These are phyloP conservation scores for Thecophora atra DNA, from an alignment of 2,888 invertebrate genomes.

Conservation along the genomic window DNA sequence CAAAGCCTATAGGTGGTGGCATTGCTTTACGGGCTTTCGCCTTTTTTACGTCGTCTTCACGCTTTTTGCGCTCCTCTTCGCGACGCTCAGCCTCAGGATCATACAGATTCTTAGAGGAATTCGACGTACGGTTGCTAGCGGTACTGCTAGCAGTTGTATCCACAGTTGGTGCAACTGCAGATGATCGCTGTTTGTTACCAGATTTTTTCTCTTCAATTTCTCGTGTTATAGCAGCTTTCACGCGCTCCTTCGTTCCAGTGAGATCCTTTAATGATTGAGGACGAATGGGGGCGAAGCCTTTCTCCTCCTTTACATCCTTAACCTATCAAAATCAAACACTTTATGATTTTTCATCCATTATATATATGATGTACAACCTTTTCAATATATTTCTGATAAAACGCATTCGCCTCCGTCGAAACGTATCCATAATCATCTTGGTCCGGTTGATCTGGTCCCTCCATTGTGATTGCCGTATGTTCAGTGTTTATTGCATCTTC, in stretches of 20 bases:
- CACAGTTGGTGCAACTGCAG: conserved; percentile 18
- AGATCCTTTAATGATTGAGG: conserved; percentile 60
- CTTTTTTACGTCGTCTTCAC: conserved; percentile 64
- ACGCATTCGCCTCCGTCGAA: conserved; percentile 82
- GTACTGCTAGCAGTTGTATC: conserved; percentile 38
- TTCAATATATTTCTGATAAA: conserved; percentile 86
- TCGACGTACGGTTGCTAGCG: conserved; percentile 45
- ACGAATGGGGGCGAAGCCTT: conserved; percentile 72
- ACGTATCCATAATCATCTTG: conserved; percentile 93
- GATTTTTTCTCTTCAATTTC: conserved; percentile 78
- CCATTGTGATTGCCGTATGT: conserved; percentile 78
- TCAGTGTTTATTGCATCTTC: conserved; percentile 82
- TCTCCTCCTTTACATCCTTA: conserved; percentile 70
- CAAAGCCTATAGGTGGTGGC: conserved; percentile 83
- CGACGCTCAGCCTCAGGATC: conserved; percentile 57
- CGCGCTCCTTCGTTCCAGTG: conserved; percentile 76
- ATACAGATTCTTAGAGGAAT: conserved; percentile 58
- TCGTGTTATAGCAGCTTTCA: conserved; percentile 77
- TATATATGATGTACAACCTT: conserved; percentile 69
- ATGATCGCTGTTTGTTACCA: conserved; percentile 63
- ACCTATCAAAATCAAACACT: conserved; percentile 44
- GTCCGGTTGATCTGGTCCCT: conserved; percentile 82
- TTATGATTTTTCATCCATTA: not conserved
- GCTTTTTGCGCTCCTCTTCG: conserved; percentile 57
- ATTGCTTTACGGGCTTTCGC: conserved; percentile 70